phyloP scores from a whole-genome alignment of 2,888 invertebrate genomes.

The Cerceris ruficornis region DNA sequence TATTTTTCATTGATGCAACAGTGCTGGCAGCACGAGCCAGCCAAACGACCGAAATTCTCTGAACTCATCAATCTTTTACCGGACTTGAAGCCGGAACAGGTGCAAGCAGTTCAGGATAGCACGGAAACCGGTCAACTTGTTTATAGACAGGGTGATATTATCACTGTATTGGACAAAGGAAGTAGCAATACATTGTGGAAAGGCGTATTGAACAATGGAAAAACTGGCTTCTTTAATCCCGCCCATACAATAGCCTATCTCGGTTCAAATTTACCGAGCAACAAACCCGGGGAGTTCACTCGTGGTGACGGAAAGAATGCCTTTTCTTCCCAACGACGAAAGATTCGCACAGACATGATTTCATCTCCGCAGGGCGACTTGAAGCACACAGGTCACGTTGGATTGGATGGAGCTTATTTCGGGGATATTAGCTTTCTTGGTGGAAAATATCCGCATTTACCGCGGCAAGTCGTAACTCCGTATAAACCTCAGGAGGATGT shows the following conservation, averaged over 20 bases:
- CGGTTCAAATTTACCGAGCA: constrained; percentile 88
- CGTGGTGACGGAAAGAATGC: constrained; percentile 86
- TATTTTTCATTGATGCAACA: constrained; percentile 96
- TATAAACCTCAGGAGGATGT: constrained; percentile 93
- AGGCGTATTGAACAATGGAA: constrained; percentile 93
- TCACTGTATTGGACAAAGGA: constrained; percentile 95
- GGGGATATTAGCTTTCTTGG: constrained; percentile 93
- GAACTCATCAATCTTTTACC: constrained; percentile 91
- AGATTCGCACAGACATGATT: constrained; percentile 95
- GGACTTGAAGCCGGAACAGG: constrained; percentile 95
- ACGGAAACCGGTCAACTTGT: constrained; percentile 88
- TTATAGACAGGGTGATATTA: constrained; percentile 94
- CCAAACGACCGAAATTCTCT: constrained; percentile 93
- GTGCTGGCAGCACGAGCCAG: constrained; percentile 97
- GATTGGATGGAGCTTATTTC: constrained; percentile 97
- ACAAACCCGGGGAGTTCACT: constrained; percentile 83
- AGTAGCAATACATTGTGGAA: constrained; percentile 88
- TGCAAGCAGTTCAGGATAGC: constrained; percentile 89
- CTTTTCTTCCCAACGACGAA: constrained; percentile 83
- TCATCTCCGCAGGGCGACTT: constrained; percentile 98
- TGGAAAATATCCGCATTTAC: constrained; percentile 90
- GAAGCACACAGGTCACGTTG: constrained; percentile 98
- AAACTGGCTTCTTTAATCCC: constrained; percentile 97
- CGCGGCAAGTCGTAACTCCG: constrained; percentile 93
- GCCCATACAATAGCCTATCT: constrained; percentile 93